phyloP scores from a whole-genome alignment of 1,140 invertebrate species.

The Sitophilus oryzae region DNA sequence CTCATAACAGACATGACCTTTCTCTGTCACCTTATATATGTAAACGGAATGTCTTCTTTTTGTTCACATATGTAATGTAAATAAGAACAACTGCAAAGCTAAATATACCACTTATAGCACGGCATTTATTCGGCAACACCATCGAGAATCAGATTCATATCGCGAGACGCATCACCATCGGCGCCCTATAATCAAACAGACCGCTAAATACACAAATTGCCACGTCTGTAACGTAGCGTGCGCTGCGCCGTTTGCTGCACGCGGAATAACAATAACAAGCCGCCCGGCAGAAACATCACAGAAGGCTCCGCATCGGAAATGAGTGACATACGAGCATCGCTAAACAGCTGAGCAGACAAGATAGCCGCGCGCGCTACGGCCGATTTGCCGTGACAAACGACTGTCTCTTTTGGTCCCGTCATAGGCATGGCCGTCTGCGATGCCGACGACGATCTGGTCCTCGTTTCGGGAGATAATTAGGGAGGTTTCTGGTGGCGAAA shows the following conservation, averaged over 20 bases:
- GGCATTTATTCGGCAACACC: no score
- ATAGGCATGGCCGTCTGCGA: conserved; percentile 36
- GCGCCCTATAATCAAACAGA: conserved; percentile 17
- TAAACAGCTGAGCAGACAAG: conserved; percentile 45
- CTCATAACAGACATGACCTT: no score
- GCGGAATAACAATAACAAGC: conserved; percentile 13
- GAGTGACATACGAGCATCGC: conserved; percentile 46
- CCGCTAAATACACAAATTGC: conserved; percentile 24
- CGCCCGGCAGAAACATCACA: conserved; percentile 24
- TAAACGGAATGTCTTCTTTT: no score
- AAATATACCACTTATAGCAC: no score
- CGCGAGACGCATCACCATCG: conserved; percentile 1
- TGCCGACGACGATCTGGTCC: conserved; percentile 29
- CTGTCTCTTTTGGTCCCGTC: conserved; percentile 36
- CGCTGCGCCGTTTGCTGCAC: background rate
- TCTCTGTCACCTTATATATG: no score
- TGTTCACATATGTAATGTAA: no score
- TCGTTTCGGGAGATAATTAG: no score
- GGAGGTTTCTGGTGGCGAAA: no score
- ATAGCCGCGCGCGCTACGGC: conserved; percentile 41
- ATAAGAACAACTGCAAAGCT: no score
- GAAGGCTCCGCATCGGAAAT: conserved; percentile 41
- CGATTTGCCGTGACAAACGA: conserved; percentile 45
- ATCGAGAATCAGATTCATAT: no score
- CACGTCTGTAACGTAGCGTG: conserved; percentile 8